Base-by-base conservation (phyloP, 2,113 vertebrate species). In the Poecile atricapillus region DNA sequence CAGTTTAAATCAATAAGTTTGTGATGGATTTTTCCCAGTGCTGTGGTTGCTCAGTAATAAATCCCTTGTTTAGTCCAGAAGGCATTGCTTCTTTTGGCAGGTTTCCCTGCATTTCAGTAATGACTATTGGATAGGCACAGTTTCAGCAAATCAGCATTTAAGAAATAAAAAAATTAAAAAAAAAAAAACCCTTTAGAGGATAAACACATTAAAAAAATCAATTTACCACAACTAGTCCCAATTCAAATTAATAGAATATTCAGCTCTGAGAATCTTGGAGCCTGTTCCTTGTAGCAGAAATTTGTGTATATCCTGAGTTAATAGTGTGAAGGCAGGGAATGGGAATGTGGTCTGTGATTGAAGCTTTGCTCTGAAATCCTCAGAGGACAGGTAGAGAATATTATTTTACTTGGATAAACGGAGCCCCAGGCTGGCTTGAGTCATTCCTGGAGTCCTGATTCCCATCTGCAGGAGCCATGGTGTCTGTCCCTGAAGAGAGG, bases 1-100 rank as follows among this genome's bases (percentile, higher is more conserved):
- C 96, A 95, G 92, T 87, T 96, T 95, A 97, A 97, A 94, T 96
- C 97, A 97, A 97, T 97, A 95, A 89, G 59, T 97, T 97, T 96
- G 92, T 96, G 94, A 95, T 97, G 89, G 97, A 97, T 97, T 97
- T 94, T 97, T 97, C 69, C 76, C 88, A 17, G 74, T 96, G 83
- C 96, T 87, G 80, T 95, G 70, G 88, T 92, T 95, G 92, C 90
- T 90, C 80, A 55, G 83, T 93, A 97, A 97, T 96, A 96, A 96
- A 97, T 95, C 88, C 92, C 92, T 87, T 96, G 75, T 96, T 97
- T 95, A 94, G 93, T 95, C 94, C 94, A 95, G 92, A 92, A 96
- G 93, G 90, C 88, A 94, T 94, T 0, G 6, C 83, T 96, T 68
- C 94, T 96, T 96, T 78, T 96, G 96, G 95, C 93, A 96, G 93